Base-by-base conservation (phyloP, 2,113 vertebrate genomes). In the Phaethornis superciliosus region DNA sequence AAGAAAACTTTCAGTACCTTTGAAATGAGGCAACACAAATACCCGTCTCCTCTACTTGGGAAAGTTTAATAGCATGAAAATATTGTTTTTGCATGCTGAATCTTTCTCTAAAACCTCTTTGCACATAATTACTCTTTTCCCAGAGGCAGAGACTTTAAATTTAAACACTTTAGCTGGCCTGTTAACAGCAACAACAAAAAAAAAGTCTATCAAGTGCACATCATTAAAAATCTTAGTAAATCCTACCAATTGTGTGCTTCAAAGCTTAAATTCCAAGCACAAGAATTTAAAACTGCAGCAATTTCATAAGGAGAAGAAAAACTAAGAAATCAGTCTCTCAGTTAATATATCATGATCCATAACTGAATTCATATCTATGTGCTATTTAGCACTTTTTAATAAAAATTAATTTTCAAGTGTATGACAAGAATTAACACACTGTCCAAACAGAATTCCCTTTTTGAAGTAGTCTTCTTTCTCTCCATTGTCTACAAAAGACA, bases 21-120 rank as follows among this genome's bases (percentile, higher is more conserved):
- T 94, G 85, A 94, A 90, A 91, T 74, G 55, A 90, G 44, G 88
- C 88, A 94, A 95, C 77, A 89, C 17, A 89, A 92, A 94, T 74
- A 93, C 27, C 83, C 65, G 21, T 59, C 59, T 93, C 26, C 35
- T 86, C 19, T 79, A 49, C 49, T 69, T 63, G 26, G 28, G 74
- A 93, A 93, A 92, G 49, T 52, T 93, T 91, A 85, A 40, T 55
- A 76, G n/a, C 79, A 84, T 1, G 5, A 93, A 85, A 90, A 81
- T 84, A 85, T 88, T 83, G 88, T 83, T 94, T 76, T 95, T 94
- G 10, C 9, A n/a, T n/a, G 8, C 10, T 74, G 42, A 82, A 59
- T 18, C n/a, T 83, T 89, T 92, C 69, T 88, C 44, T 87, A 72
- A 93, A 93, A 69, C 37, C 47, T 88, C 80, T 93, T 96, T 94